phyloP scores from a whole-genome alignment of 2,113 vertebrate species.

The Odocoileus virginianus region DNA sequence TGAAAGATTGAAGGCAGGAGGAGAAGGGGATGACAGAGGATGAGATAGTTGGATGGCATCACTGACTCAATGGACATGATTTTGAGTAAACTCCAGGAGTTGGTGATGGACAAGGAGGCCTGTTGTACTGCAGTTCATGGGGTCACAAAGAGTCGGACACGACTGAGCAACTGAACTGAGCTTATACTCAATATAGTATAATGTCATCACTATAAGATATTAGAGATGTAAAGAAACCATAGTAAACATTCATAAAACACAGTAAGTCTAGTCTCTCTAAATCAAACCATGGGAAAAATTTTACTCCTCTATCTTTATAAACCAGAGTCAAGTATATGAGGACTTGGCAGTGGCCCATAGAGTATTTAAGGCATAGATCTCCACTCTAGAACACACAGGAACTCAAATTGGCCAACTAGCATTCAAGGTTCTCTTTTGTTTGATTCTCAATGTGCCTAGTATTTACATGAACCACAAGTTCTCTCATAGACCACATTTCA shows the following conservation, averaged over 20 bases:
- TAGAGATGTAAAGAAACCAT: background rate
- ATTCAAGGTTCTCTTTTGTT: background rate
- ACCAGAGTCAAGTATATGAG: background rate
- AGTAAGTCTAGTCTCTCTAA: background rate
- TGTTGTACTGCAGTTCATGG: background rate
- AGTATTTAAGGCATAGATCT: background rate
- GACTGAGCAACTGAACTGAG: background rate
- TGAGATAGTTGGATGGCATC: background rate
- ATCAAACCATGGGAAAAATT: background rate
- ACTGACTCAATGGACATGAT: background rate
- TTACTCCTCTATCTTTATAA: background rate
- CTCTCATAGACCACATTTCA: background rate
- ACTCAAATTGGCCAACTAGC: background rate
- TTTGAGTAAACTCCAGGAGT: background rate
- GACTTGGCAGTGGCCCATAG: background rate
- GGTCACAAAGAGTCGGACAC: background rate
- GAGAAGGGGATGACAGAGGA: background rate
- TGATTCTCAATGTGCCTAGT: background rate
- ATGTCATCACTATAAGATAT: background rate
- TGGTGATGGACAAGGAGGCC: background rate
- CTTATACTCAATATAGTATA: background rate
- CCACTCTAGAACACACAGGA: background rate
- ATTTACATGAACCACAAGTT: background rate
- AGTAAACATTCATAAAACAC: background rate
- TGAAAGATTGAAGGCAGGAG: background rate